Evolutionary conservation across 2,888 invertebrate genomes (phyloP).

Genomic region (Drosophila fungiperda): DNA sequence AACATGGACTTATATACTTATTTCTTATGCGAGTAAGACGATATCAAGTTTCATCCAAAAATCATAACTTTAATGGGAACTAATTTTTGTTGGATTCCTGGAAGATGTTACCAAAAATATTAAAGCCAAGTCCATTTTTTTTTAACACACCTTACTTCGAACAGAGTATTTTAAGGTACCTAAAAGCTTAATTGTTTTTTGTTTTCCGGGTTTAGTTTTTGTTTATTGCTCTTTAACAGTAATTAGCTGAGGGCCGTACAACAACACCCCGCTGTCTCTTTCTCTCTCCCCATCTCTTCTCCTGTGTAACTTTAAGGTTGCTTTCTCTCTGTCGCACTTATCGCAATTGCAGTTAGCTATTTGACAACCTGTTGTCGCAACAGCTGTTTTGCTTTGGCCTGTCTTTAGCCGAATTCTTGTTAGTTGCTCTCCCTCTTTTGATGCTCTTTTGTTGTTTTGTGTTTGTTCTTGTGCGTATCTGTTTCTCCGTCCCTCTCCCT

Average conservation of each 20-base stretch:
- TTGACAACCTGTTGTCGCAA: conserved; percentile 49
- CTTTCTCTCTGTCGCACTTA: conserved; percentile 1
- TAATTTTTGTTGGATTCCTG: conserved; percentile 21
- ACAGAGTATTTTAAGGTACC: not conserved
- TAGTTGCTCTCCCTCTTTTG: conserved; percentile 12
- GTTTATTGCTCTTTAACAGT: conserved; percentile 56
- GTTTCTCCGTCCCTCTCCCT: conserved; percentile 5
- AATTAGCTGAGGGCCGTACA: conserved; percentile 54
- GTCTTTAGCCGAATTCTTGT: conserved; percentile 39
- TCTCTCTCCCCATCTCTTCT: conserved; percentile 1
- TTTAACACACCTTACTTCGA: not conserved
- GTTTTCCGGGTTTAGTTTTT: conserved; percentile 5
- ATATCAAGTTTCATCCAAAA: not conserved
- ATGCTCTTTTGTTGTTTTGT: conserved; percentile 15
- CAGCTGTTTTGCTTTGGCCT: conserved; percentile 46
- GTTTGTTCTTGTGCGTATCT: conserved; percentile 32
- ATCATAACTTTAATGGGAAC: not conserved
- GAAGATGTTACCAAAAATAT: not conserved
- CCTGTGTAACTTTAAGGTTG: not conserved
- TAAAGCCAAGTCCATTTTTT: not conserved
- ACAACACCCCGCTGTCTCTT: not conserved
- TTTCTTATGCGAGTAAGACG: not conserved
- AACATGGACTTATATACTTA: not conserved
- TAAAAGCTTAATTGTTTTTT: conserved; percentile 3
- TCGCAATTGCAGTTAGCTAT: not conserved